phyloP scores from a whole-genome alignment of 2,888 invertebrate genomes.

The Drosophila phalerata region DNA sequence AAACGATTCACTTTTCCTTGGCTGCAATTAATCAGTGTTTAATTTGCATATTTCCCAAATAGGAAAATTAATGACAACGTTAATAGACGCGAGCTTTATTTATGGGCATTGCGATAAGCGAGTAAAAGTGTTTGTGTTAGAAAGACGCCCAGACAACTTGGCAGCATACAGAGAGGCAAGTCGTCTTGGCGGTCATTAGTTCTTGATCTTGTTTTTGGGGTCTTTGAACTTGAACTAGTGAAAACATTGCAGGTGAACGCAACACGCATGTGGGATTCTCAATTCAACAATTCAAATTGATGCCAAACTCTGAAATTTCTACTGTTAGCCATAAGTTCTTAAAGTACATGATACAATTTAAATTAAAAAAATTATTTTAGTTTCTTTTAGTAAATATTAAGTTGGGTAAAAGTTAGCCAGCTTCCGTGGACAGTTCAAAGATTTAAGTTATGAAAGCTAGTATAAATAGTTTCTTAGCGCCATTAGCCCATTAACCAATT shows the following conservation, averaged over 20 bases:
- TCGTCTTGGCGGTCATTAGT: constrained; percentile 22
- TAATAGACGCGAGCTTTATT: constrained; percentile 66
- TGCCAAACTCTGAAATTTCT: too few species aligned
- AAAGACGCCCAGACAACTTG: constrained; percentile 16
- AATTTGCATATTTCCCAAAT: constrained; percentile 72
- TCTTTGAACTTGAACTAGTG: constrained; percentile 53
- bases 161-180: constrained; percentile 5
- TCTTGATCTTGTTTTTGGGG: constrained; percentile 33
- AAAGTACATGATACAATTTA: too few species aligned
- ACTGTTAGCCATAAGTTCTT: too few species aligned
- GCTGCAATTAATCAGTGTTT: constrained; percentile 62
- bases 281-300: not conserved
- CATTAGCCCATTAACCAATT: constrained; percentile 15
- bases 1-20: constrained; percentile 62
- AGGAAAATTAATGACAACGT: constrained; percentile 59
- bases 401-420: not conserved
- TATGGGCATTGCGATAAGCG: constrained; percentile 70
- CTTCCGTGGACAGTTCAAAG: not conserved
- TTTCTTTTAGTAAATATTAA: not conserved
- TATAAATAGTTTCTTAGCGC: not conserved
- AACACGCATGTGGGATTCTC: constrained; percentile 10
- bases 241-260: constrained; percentile 17
- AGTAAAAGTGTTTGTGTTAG: constrained; percentile 69
- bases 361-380: too few species aligned
- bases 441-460: not conserved